A percentile compares a stretch with the other conserved stretches of the same genome.
Conservation (phyloP, 2,113 vertebrate species). For the Plecturocebus donacophilus region DNA sequence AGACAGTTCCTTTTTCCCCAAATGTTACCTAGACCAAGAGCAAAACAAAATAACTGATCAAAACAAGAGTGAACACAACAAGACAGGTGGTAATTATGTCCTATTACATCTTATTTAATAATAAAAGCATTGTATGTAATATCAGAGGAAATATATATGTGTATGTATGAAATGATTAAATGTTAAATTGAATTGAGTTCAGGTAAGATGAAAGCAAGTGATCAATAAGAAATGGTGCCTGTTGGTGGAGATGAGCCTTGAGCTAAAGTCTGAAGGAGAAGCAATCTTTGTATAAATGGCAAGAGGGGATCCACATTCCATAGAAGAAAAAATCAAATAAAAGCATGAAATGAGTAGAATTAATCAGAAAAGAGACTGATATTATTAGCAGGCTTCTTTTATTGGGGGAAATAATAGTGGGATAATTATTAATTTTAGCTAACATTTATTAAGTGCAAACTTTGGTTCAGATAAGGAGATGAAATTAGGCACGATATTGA, state of each 20-base stretch:
- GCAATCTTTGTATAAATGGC: neutral
- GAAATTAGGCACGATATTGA: neutral
- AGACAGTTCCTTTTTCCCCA: too few relatives aligned
- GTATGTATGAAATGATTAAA: neutral
- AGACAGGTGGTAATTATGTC: neutral
- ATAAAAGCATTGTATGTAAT: neutral
- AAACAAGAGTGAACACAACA: neutral
- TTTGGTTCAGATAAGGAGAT: neutral
- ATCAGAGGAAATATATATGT: neutral
- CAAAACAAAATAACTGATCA: neutral
- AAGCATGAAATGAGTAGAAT: neutral
- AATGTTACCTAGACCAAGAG: neutral
- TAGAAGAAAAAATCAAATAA: neutral
- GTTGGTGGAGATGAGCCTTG: neutral
- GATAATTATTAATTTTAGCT: neutral
- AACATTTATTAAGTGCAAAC: neutral
- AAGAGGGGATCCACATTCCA: neutral
- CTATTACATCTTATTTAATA: neutral
- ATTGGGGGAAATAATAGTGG: neutral
- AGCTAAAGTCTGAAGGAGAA: neutral
- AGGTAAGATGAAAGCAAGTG: neutral
- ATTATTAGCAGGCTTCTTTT: conserved; percentile 22
- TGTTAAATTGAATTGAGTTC: neutral
- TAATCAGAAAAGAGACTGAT: neutral
- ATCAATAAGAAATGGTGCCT: neutral